Evolutionary conservation across 2,113 vertebrate species (phyloP).

Genomic region (Cepphus grylle): DNA sequence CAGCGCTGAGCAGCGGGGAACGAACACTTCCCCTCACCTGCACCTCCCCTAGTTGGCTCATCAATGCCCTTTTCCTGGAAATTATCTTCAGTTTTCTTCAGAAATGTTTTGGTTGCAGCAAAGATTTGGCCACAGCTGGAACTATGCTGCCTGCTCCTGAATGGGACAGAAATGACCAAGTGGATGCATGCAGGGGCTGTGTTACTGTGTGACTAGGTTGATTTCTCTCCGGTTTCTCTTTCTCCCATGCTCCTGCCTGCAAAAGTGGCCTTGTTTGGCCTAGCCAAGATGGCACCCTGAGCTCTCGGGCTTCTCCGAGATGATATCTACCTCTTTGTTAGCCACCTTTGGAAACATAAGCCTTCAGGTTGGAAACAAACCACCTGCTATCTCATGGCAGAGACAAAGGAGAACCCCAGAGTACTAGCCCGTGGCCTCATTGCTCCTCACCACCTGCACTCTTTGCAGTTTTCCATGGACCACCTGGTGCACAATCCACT

Average conservation of each 20-base stretch:
- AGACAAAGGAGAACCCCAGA: neutral
- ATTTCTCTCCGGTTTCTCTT: neutral
- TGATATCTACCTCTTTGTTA: neutral
- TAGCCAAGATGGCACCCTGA: neutral
- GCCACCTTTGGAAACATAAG: neutral
- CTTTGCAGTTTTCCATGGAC: neutral
- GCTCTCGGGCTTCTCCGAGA: neutral
- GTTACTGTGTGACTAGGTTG: neutral
- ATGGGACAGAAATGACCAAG: neutral
- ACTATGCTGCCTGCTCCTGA: neutral
- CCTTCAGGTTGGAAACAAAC: neutral
- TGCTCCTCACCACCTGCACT: neutral
- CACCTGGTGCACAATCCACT: neutral
- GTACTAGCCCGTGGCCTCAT: neutral
- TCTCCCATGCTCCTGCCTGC: neutral
- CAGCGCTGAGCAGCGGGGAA: neutral
- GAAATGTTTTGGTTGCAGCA: neutral
- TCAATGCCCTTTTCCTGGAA: neutral
- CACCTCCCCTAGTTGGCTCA: fast-evolving
- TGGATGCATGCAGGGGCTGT: neutral
- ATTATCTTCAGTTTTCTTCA: neutral
- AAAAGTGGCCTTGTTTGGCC: neutral
- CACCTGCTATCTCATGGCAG: neutral
- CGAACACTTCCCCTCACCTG: neutral
- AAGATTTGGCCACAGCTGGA: neutral